A percentile compares a stretch with the other conserved stretches of the same genome.
phyloP scores from a whole-genome alignment of 2,888 invertebrate species.

The Dryobota labecula region DNA sequence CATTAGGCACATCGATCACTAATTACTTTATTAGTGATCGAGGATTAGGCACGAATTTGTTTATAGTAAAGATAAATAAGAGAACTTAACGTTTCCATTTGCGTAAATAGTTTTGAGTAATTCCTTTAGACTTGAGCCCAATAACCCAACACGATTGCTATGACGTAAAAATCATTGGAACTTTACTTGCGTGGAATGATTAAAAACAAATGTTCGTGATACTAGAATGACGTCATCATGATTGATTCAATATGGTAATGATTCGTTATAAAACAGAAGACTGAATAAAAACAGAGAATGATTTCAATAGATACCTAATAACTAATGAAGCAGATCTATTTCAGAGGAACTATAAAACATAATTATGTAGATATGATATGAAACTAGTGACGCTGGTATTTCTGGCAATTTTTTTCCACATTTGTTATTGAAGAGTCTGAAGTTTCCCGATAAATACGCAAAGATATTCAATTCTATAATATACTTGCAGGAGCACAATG shows the following conservation, averaged over 20 bases:
- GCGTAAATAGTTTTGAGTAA: neutral
- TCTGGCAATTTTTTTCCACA: slow-evolving; percentile 22
- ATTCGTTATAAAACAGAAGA: slow-evolving; percentile 29
- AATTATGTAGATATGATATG: slow-evolving; percentile 35
- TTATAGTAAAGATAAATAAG: slow-evolving; percentile 5
- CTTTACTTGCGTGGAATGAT: slow-evolving; percentile 2
- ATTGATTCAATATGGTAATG: slow-evolving; percentile 32
- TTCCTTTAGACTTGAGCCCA: neutral
- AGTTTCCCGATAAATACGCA: neutral
- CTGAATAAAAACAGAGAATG: slow-evolving; percentile 24
- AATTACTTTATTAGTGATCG: too few species aligned
- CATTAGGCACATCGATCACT: neutral
- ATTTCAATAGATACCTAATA: slow-evolving; percentile 42
- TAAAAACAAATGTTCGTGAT: slow-evolving; percentile 19
- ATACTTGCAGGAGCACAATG: neutral
- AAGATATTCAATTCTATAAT: neutral
- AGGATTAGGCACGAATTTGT: slow-evolving; percentile 2
- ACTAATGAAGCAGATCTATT: slow-evolving; percentile 57
- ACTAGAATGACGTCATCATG: slow-evolving; percentile 49
- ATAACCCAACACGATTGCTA: neutral
- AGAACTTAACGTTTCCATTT: slow-evolving; percentile 11
- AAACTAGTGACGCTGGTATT: slow-evolving; percentile 5
- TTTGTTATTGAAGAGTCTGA: neutral
- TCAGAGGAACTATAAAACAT: slow-evolving; percentile 40
- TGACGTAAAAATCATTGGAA: slow-evolving; percentile 25